Conservation (phyloP, 1,140 invertebrate species). For the Zaprionus ornatus region DNA sequence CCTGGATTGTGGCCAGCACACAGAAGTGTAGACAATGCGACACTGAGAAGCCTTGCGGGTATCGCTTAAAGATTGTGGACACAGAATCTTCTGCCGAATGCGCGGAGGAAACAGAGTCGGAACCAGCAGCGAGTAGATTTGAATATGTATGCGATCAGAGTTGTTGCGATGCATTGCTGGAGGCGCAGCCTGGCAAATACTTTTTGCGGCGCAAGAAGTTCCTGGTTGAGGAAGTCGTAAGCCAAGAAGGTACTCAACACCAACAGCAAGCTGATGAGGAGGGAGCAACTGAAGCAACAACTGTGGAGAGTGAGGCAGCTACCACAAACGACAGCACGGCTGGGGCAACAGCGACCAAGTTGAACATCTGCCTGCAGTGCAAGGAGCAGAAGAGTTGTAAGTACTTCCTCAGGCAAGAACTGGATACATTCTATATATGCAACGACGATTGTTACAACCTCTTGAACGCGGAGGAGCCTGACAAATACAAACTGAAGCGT, state of each 20-base stretch:
- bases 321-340: not conserved
- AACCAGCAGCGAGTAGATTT: not conserved
- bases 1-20: slow-evolving; percentile 66
- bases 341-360: not conserved
- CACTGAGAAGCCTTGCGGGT: slow-evolving; percentile 68
- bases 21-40: slow-evolving; percentile 73
- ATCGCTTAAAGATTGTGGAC: slow-evolving; percentile 62
- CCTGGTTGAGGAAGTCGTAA: slow-evolving; percentile 68
- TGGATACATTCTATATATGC: slow-evolving; percentile 85
- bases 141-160: slow-evolving; percentile 83
- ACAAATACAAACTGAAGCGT: slow-evolving; percentile 84
- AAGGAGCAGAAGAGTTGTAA: slow-evolving; percentile 85
- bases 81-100: slow-evolving; percentile 3
- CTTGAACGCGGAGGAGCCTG: slow-evolving; percentile 85
- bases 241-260: slow-evolving; percentile 25
- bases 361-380: slow-evolving; percentile 67
- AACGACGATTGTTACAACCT: slow-evolving; percentile 85
- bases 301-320: slow-evolving; percentile 9
- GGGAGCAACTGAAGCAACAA: not conserved
- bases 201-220: slow-evolving; percentile 83
- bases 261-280: slow-evolving; percentile 22
- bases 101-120: slow-evolving; percentile 4
- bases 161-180: slow-evolving; percentile 82
- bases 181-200: slow-evolving; percentile 76
- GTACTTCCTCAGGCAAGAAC: slow-evolving; percentile 85